Evolutionary conservation across 2,113 vertebrate species (phyloP).

Genomic region (Hippocampus barbouri): DNA sequence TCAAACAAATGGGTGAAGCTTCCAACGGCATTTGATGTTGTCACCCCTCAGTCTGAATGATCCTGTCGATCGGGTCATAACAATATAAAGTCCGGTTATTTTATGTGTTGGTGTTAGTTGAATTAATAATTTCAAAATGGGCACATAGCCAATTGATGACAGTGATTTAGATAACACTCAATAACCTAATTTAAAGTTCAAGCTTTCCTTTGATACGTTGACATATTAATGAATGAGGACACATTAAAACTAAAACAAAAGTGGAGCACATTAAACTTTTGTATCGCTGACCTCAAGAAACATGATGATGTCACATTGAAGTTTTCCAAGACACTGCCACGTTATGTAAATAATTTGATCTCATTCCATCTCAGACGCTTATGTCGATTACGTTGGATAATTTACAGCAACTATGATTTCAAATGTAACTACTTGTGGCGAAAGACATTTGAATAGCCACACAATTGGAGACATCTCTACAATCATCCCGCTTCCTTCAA

Average conservation of each 20-base stretch:
- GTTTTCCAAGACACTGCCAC: neutral
- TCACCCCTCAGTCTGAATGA: too few species aligned
- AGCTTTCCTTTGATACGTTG: neutral
- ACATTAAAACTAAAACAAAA: neutral
- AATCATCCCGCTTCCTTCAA: constrained; percentile 22
- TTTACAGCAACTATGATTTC: neutral
- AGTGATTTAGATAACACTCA: constrained; percentile 42
- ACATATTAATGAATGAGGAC: neutral
- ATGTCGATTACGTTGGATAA: neutral
- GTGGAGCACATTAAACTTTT: neutral
- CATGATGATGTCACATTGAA: neutral
- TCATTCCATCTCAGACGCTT: neutral
- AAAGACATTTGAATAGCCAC: neutral
- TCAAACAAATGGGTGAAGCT: constrained; percentile 22
- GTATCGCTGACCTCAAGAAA: neutral
- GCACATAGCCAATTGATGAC: constrained; percentile 8
- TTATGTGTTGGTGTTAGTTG: neutral
- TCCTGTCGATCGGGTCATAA: too few species aligned
- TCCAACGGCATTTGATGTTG: neutral
- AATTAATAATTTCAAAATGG: neutral
- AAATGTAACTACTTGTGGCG: neutral
- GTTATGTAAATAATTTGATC: neutral
- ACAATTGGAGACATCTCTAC: neutral
- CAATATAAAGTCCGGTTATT: neutral
- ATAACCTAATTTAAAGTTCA: constrained; percentile 9